These are phyloP conservation scores for Psilopogon haemacephalus DNA, from an alignment of 2,113 vertebrate genomes.

Conservation along the genomic window DNA sequence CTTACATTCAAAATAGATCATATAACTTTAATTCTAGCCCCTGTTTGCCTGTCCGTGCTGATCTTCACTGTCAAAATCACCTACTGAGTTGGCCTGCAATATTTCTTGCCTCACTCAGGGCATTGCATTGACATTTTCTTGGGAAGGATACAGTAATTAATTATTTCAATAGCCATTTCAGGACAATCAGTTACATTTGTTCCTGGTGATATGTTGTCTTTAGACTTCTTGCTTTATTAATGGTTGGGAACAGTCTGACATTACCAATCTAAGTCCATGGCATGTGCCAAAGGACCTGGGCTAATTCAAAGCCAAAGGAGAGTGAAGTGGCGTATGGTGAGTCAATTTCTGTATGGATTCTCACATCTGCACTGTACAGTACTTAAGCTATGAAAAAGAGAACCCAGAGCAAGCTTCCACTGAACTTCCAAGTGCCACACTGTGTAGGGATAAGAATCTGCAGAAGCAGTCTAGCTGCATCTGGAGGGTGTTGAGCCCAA, in stretches of 20 bases:
- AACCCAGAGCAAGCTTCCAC: neutral
- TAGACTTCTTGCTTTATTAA: neutral
- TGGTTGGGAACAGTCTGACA: neutral
- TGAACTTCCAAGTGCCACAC: neutral
- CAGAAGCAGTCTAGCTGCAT: neutral
- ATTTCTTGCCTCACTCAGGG: neutral
- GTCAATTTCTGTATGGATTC: neutral
- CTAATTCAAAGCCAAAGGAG: neutral
- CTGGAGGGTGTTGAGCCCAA: neutral
- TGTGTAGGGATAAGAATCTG: neutral
- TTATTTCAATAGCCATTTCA: neutral
- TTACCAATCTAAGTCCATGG: neutral
- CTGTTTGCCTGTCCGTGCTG: neutral
- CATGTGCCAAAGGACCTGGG: neutral
- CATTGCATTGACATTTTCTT: neutral
- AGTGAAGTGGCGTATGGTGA: accelerated
- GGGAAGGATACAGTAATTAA: neutral
- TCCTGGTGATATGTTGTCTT: neutral
- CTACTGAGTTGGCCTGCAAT: neutral
- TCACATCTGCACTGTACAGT: neutral
- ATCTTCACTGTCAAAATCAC: neutral
- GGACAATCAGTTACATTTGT: neutral
- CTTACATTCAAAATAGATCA: neutral
- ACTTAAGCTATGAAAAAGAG: neutral
- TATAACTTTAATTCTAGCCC: neutral